These are phyloP conservation scores for Hermetia illucens DNA, from an alignment of 1,140 invertebrate genomes.

Conservation along the genomic window DNA sequence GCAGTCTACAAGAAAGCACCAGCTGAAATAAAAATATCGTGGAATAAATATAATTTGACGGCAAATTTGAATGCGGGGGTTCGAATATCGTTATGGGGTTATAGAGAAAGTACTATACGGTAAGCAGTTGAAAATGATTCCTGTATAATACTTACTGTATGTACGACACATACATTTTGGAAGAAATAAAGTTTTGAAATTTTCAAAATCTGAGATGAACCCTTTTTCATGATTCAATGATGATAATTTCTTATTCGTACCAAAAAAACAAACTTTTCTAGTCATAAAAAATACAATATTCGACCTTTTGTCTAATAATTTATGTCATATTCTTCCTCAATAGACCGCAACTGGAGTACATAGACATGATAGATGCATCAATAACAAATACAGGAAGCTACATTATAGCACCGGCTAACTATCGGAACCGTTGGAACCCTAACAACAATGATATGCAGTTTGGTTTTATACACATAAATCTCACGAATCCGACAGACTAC, in stretches of 20 bases:
- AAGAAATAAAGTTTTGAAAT: not conserved
- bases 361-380: slow-evolving; percentile 42
- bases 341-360: slow-evolving; percentile 48
- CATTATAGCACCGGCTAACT: slow-evolving; percentile 51
- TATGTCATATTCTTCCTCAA: too few relatives aligned
- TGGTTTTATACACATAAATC: slow-evolving; percentile 81
- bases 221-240: too few relatives aligned
- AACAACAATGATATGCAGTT: slow-evolving; percentile 60
- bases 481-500: slow-evolving; percentile 62
- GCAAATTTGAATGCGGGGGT: slow-evolving; percentile 57
- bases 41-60: slow-evolving; percentile 75
- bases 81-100: slow-evolving; percentile 73
- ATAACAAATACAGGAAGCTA: slow-evolving; percentile 50
- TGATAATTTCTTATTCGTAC: too few relatives aligned
- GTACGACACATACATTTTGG: not conserved
- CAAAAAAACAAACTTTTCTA: too few relatives aligned
- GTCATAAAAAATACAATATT: not conserved
- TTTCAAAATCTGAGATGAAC: too few relatives aligned
- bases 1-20: slow-evolving; percentile 57
- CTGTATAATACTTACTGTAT: not conserved
- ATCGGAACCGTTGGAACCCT: slow-evolving; percentile 49
- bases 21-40: slow-evolving; percentile 56
- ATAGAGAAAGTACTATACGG: slow-evolving; percentile 63
- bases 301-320: not conserved
- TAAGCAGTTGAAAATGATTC: slow-evolving; percentile 8